Base-by-base conservation (phyloP, 1,140 invertebrate genomes). In the Pseudomyrmex flavicornis region DNA sequence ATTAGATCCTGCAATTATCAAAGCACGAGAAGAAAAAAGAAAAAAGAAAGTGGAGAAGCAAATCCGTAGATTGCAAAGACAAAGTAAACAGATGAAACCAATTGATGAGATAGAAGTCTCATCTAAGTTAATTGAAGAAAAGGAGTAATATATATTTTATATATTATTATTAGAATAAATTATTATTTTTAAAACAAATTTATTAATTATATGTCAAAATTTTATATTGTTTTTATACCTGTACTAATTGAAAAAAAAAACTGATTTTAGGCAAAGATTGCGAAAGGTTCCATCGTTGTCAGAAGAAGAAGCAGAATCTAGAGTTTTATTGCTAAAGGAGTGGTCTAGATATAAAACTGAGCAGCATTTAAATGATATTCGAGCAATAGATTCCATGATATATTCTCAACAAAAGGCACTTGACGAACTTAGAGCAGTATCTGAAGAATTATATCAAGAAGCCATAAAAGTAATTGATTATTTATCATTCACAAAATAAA, bases 11-110 rank as follows among this genome's bases (percentile, higher is more conserved):
- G 94, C 95, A 13, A 94, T 98, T 46, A 84, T 98, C 1, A 97
- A 96, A 92, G 95, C 96, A 13, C 95, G 97, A 90, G 97, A 98
- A 92, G 98, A 98, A 15, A 95, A 97, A 68, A 97, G 94, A 88
- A 96, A 96, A 83, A 98, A 95, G 90, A 98, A 96, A 93, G 85
- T 99, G 20, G 97, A 98, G 92, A 98, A 98, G 92, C 95, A 96
- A 91, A 98, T 99, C 88, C 95, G 97, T 66, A 95, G 95, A 84
- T 92, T 98, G 44, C 96, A 98, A 90, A 98, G 97, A 92, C 95
- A 96, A 94, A 94, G 96, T 0, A 95, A 95, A 77, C 96, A 98
- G 90, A 92, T 98, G 20, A 98, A 98, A 93, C 97, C 98, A 0
- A 96, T 98, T 69, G 95, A 96, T 83, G 98, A 98, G 94, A 89